Base-by-base conservation (phyloP, 2,113 vertebrate genomes). In the Apteryx owenii region DNA sequence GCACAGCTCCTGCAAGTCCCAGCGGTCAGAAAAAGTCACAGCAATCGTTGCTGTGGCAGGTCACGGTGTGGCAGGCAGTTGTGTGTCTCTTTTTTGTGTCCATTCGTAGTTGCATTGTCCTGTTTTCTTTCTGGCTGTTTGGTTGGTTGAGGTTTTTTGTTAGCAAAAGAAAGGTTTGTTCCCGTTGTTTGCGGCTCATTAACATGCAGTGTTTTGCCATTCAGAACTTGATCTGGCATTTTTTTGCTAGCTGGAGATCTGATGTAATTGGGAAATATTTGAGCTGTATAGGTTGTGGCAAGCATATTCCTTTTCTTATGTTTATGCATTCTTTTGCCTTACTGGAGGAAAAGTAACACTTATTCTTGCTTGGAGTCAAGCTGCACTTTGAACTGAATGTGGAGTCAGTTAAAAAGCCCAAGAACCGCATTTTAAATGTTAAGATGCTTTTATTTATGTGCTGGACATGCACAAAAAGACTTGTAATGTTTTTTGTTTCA, bases 401-500 rank as follows among this genome's bases (percentile, higher is more conserved):
- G 81, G 95, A 82, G 71, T 73, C 58, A 50, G 70, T 77, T 72
- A 80, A 93, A 94, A 94, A 94, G 95, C 87, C 12, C 95, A 83
- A 91, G 91, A 95, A 85, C 95, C 93, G 80, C 93, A 90, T 95
- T 85, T 91, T 51, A 88, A 93, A 90, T 2, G 5, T 91, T 94
- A 46, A 94, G 95, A 95, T 93, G 95, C 87, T 97, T 95, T 95
- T 94, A 93, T 95, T 96, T 96, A 62, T 89, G 62, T 25, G 36
- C 78, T 58, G 94, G 93, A 79, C 85, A 21, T 71, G 10, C 87
- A 91, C 85, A 94, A 92, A 94, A 91, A 85, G 96, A 29, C 94
- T 95, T 3, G 93, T 93, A 91, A 79, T 96, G 93, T 70, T 96
- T 96, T 96, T 93, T 96, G 93, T 95, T 96, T 93, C 91, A 72